A percentile compares a stretch with the other conserved stretches of the same genome.
phyloP scores from a whole-genome alignment of 1,140 invertebrate genomes.

The Hypothenemus hampei region DNA sequence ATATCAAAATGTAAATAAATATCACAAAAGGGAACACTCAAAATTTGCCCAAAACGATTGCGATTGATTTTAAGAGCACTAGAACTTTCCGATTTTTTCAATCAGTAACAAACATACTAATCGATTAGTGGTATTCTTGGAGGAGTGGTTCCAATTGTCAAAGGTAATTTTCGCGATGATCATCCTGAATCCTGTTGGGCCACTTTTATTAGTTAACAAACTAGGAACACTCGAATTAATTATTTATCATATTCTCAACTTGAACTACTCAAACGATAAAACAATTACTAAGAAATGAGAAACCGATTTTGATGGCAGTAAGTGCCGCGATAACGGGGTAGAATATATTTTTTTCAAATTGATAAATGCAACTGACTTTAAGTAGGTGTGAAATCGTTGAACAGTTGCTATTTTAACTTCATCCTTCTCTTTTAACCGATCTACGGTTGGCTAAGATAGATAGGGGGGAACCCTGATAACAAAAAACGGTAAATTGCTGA shows the following conservation, averaged over 20 bases:
- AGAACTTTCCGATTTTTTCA: no score
- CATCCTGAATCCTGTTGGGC: neutral
- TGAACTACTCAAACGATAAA: slow-evolving; percentile 6
- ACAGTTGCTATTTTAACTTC: slow-evolving; percentile 6
- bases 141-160: slow-evolving; percentile 21
- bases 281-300: slow-evolving; percentile 11
- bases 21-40: neutral
- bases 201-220: no score
- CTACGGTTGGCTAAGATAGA: neutral
- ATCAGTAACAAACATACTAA: slow-evolving; percentile 2
- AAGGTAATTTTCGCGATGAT: neutral
- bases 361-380: slow-evolving; percentile 15
- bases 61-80: no score
- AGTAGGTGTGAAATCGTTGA: slow-evolving; percentile 10
- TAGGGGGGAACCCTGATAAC: slow-evolving; percentile 19
- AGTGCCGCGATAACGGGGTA: slow-evolving; percentile 1
- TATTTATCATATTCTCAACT: slow-evolving; percentile 12
- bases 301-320: neutral
- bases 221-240: no score
- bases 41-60: neutral
- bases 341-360: no score
- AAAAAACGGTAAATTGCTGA: slow-evolving; percentile 8
- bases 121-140: slow-evolving; percentile 3
- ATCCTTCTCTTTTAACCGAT: slow-evolving; percentile 23
- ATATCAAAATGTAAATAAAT: neutral